Base-by-base conservation (phyloP, 2,113 vertebrate genomes). In the Heloderma charlesbogerti region DNA sequence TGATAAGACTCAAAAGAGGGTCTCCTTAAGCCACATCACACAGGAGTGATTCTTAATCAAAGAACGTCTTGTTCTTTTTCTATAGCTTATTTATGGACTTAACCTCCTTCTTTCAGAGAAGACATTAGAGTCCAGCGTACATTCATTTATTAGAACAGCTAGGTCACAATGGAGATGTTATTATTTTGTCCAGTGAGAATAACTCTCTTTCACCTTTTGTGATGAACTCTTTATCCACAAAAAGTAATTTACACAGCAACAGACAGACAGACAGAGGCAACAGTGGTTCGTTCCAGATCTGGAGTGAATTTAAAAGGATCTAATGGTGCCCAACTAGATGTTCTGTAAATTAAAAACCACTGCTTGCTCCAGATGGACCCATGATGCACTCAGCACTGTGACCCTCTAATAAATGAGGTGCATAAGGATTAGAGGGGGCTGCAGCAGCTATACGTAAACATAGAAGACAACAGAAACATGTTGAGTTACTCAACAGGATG, bases 71-170 rank as follows among this genome's bases (percentile, higher is more conserved):
- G 40, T 82, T 75, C 43, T 22, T 27, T n/a, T 25, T 77, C 57
- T 63, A 74, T 48, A 16, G 22, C 51, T 86, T 86, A 79, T 89
- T 91, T 89, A 85, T 57, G n/a, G 77, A 92, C 37, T 60, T 86
- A 37, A 69, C 57, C 18, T 66, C 16, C n/a, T 25, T 66, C 34
- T 54, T 72, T 72, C 48, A 72, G 15, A 63, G 48, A 29, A 20
- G 34, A 63, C 37, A 71, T 79, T 71, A 77, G 51, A 48, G 20
- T 84, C 81, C 31, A 37, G 31, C 25, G 45, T 75, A 63, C 57
- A 92, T 77, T 20, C 67, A 63, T 67, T n/a, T 80, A 54, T 80
- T 51, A 40, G 51, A 83, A 86, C 5, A 77, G 40, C 43, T 48
- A 54, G n/a, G 74, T 20, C n/a, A 83, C n/a, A 86, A 57, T 37